These are phyloP conservation scores for Notothenia coriiceps DNA, from an alignment of 2,113 vertebrate species.

Conservation along the genomic window DNA sequence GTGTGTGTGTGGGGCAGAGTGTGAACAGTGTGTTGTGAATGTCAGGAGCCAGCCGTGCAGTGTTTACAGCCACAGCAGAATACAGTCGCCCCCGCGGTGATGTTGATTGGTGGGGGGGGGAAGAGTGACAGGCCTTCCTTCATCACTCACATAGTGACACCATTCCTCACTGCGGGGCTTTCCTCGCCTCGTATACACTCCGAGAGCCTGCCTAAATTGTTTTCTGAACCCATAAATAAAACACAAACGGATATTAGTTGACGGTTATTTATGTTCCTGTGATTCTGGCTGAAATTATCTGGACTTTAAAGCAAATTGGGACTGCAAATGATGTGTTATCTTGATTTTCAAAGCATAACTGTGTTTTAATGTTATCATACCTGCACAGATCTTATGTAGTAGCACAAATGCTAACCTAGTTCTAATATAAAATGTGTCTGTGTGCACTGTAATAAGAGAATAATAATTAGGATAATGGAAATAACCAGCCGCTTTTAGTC, in stretches of 20 bases:
- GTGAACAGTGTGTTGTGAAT: conserved; percentile 22
- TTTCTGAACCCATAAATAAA: not conserved
- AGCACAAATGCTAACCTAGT: not conserved
- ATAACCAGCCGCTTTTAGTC: conserved; percentile 16
- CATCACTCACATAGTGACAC: conserved; percentile 53
- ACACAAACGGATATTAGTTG: not conserved
- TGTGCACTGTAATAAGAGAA: not conserved
- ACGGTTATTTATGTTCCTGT: not conserved
- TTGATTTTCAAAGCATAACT: not conserved
- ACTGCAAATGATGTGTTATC: not conserved
- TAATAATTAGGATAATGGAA: conserved; percentile 8
- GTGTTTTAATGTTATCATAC: conserved; percentile 2
- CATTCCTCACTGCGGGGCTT: conserved; percentile 23
- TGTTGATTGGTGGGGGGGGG: conserved; percentile 25
- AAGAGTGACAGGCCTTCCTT: conserved; percentile 55
- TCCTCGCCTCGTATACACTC: conserved; percentile 3
- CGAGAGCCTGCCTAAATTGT: not conserved
- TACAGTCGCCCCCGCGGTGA: conserved; percentile 5
- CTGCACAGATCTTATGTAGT: not conserved
- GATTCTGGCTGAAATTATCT: not conserved
- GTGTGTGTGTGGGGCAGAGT: no score
- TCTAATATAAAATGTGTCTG: conserved; percentile 15
- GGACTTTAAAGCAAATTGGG: not conserved
- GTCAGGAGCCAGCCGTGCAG: conserved; percentile 30
- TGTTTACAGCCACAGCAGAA: conserved; percentile 36